Evolutionary conservation across 2,888 invertebrate genomes (phyloP).

Genomic region (Drosophila pseudotakahashii): DNA sequence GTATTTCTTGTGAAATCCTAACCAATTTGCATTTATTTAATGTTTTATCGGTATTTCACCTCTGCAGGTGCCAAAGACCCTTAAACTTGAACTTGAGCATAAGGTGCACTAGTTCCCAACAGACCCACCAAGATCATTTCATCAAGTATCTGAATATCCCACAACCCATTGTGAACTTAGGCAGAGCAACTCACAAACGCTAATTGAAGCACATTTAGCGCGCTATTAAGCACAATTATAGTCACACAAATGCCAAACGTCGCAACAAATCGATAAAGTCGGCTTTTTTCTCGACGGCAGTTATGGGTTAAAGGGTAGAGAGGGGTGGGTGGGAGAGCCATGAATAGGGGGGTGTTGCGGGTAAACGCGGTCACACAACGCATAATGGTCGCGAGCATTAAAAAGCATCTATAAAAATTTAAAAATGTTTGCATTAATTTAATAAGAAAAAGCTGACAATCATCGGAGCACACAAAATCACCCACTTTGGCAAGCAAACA

Average conservation of each 20-base stretch:
- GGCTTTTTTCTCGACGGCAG: constrained; percentile 3
- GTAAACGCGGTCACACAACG: constrained; percentile 10
- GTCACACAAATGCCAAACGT: constrained; percentile 47
- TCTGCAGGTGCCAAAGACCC: constrained; percentile 14
- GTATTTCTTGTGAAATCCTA: constrained; percentile 19
- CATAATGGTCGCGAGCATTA: constrained; percentile 55
- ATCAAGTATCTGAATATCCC: constrained; percentile 8
- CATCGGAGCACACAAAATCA: constrained; percentile 40
- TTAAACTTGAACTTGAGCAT: constrained; percentile 39
- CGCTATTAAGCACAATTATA: constrained; percentile 77
- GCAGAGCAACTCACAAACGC: constrained; percentile 53
- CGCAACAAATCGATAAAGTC: constrained; percentile 67
- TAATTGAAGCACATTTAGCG: constrained; percentile 75
- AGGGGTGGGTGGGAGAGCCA: background rate
- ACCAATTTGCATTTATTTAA: background rate
- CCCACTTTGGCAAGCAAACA: constrained; percentile 23
- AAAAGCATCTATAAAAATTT: constrained; percentile 63
- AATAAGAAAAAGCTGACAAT: constrained; percentile 49
- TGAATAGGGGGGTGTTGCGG: background rate
- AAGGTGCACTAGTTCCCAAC: constrained; percentile 10
- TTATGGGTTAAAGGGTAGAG: constrained; percentile 2
- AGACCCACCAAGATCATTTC: constrained; percentile 44
- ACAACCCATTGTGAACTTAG: constrained; percentile 8
- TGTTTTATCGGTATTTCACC: background rate
- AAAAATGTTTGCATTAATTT: constrained; percentile 66